Conservation (phyloP, 2,113 vertebrate genomes). For the Chaetops frenatus region DNA sequence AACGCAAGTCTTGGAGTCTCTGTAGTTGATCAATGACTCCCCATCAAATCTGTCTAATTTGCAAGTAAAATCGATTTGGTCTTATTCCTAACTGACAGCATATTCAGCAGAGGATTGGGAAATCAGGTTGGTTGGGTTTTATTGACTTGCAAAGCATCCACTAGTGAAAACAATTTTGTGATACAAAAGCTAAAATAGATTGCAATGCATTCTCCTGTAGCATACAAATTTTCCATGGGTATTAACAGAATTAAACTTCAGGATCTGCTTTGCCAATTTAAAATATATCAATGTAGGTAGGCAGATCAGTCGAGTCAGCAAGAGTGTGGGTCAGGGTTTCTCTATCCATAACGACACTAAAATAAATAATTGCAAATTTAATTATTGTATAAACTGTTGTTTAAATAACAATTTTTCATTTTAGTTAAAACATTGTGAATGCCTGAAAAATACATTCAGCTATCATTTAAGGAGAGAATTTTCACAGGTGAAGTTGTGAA, state of each 20-base stretch:
- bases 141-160: slow-evolving; percentile 10
- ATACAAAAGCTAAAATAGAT: background rate
- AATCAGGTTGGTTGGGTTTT: background rate
- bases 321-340: background rate
- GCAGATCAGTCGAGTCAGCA: background rate
- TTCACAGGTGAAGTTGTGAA: background rate
- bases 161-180: background rate
- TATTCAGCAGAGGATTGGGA: background rate
- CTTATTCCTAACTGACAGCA: background rate
- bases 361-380: background rate
- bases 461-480: background rate
- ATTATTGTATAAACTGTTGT: background rate
- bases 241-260: background rate
- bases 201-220: background rate
- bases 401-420: background rate
- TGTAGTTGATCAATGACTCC: background rate
- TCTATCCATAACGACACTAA: background rate
- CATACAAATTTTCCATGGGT: background rate
- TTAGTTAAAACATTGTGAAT: background rate
- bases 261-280: background rate
- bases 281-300: background rate
- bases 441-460: background rate
- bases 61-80: background rate
- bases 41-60: background rate
- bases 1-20: background rate